Percentiles rank a stretch among this genome's conserved stretches.
These are phyloP conservation scores for Etheostoma cragini DNA, from an alignment of 2,113 vertebrate genomes.

Conservation along the genomic window DNA sequence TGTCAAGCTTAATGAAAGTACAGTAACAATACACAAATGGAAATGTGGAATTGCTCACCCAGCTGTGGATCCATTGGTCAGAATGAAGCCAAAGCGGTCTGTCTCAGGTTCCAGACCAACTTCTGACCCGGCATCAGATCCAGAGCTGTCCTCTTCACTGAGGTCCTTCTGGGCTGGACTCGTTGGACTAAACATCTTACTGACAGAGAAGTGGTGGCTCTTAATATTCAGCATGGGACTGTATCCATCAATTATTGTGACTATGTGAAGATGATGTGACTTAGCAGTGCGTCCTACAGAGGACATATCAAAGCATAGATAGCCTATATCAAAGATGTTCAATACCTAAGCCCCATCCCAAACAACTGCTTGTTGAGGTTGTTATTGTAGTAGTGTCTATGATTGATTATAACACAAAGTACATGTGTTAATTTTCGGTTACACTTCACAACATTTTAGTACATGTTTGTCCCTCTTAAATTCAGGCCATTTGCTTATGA, in stretches of 20 bases:
- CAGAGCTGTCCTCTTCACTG: constrained; percentile 73
- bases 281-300: not conserved
- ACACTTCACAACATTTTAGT: not conserved
- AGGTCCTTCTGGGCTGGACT: constrained; percentile 49
- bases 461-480: not conserved
- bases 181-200: constrained; percentile 69
- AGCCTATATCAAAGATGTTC: not conserved
- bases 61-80: constrained; percentile 78
- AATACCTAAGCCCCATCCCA: not conserved
- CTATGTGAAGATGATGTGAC: not conserved
- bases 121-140: constrained; percentile 71
- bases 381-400: not conserved
- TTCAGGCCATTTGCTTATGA: not conserved
- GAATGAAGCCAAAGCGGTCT: constrained; percentile 85
- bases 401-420: not conserved
- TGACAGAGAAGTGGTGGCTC: constrained; percentile 7
- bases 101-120: constrained; percentile 76
- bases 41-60: constrained; percentile 72
- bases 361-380: not conserved
- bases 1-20: not conserved
- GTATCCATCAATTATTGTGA: not conserved
- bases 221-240: constrained; percentile 13
- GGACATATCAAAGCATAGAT: too few species aligned
- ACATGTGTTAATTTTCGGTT: not conserved
- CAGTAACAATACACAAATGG: not conserved